phyloP scores from a whole-genome alignment of 2,797 vertebrate genomes.

The Acanthopagrus latus region DNA sequence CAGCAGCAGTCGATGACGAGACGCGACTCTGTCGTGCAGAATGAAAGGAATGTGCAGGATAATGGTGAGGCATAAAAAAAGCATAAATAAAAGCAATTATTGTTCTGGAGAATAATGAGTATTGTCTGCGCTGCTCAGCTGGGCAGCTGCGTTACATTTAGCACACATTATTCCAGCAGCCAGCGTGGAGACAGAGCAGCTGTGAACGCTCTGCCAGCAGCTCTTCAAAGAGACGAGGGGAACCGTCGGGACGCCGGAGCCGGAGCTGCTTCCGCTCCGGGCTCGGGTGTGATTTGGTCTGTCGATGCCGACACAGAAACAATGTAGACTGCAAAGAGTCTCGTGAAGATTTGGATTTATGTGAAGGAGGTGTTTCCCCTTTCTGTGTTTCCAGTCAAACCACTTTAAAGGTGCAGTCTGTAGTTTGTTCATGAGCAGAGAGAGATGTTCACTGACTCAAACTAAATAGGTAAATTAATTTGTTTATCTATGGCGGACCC shows the following conservation, averaged over 20 bases:
- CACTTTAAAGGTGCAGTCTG: background rate
- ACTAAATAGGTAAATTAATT: too few relatives aligned
- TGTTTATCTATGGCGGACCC: too few relatives aligned
- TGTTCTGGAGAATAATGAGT: constrained; percentile 58
- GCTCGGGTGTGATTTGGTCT: constrained; percentile 32
- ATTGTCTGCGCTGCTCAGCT: constrained; percentile 59
- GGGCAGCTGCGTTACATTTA: constrained; percentile 75
- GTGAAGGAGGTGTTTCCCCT: background rate
- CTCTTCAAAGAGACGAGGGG: constrained; percentile 72
- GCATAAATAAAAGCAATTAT: constrained; percentile 46
- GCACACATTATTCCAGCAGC: constrained; percentile 73
- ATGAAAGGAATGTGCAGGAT: constrained; percentile 19
- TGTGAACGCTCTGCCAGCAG: constrained; percentile 77
- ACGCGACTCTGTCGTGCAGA: background rate
- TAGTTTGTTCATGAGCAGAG: background rate
- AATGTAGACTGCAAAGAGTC: constrained; percentile 6
- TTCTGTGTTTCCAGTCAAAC: background rate
- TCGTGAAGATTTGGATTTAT: background rate
- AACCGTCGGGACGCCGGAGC: constrained; percentile 51
- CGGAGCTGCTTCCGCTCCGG: constrained; percentile 67
- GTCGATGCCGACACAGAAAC: constrained; percentile 22
- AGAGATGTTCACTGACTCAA: constrained; percentile 18
- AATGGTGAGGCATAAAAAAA: constrained; percentile 11
- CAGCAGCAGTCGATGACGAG: background rate
- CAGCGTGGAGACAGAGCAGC: constrained; percentile 55